Evolutionary conservation across 2,797 vertebrate species (phyloP), one percentile per base, ranked within the genome.

Genomic region (Vultur gryphus): DNA sequence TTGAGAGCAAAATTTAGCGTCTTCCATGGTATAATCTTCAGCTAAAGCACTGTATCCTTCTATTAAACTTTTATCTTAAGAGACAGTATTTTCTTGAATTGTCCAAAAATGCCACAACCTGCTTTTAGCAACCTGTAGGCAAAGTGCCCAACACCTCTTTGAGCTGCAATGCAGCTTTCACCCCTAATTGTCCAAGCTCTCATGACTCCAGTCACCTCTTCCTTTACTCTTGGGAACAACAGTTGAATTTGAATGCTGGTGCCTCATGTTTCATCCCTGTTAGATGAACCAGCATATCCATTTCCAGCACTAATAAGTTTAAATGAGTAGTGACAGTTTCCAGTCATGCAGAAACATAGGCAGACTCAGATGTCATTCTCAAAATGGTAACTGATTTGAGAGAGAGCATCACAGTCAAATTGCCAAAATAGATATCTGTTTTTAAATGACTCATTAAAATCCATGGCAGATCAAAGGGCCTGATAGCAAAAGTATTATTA

Each of bases 331-430:
- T 91, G 93, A 97, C 94, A 93, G 92, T 33, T 87, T 85, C 75
- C 90, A 97, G 92, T 37, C 96, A 94, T 91, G 93, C 92, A 92
- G 95, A 97, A 96, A 94, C 88, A 94, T 6, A 84, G 83, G 73
- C 84, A 96, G 94, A 96, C 93, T 96, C 85, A 84, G 91, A 95
- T 96, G 91, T 88, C 93, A 95, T 62, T 70, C 88, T 87, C 88
- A 71, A 92, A 96, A 92, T 59, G 61, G 75, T 73, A 79, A 95
- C 64, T 89, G 84, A 84, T 89, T 95, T 75, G 80, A 85, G 70
- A 87, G 43, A 66, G 41, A 85, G 64, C 17, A 84, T 31, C 59
- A 16, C 59, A 89, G 65, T 71, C 55, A 71, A 89, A 80, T 16
- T 70, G 75, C 57, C 76, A 75, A 80, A 90, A 77, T 1, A 80